Evolutionary conservation across 2,797 vertebrate genomes (phyloP).

Genomic region (Acomys russatus): DNA sequence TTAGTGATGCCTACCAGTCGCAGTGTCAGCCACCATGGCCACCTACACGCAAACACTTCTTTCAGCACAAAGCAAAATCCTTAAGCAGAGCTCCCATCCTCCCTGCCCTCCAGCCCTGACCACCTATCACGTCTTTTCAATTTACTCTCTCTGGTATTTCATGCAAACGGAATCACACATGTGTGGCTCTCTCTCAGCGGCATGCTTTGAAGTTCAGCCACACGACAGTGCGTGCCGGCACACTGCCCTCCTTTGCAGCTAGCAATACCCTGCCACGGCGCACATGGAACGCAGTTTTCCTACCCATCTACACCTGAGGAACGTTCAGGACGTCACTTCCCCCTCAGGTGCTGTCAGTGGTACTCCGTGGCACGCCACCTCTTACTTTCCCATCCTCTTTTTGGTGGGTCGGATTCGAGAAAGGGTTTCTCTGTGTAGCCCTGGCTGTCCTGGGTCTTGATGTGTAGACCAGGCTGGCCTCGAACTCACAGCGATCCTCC

Average conservation of each 20-base stretch:
- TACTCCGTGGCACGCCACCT: background rate
- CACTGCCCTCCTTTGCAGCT: background rate
- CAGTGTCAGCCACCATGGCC: background rate
- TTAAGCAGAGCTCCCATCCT: background rate
- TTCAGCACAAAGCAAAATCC: background rate
- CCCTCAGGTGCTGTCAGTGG: background rate
- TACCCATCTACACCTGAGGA: background rate
- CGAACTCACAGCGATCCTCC: no score
- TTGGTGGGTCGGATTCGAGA: no score
- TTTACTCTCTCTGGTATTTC: background rate
- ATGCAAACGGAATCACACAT: background rate
- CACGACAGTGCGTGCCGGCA: no score
- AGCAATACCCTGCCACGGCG: background rate
- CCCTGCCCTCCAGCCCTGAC: background rate
- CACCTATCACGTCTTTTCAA: background rate
- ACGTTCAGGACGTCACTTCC: background rate
- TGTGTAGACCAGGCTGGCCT: no score
- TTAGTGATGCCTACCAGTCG: background rate
- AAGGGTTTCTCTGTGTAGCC: no score
- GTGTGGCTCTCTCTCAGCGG: background rate
- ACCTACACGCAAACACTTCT: background rate
- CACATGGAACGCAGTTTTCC: background rate
- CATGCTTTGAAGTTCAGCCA: background rate
- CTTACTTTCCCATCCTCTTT: background rate
- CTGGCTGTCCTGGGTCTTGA: no score